These are phyloP conservation scores for Lepidurus apus DNA, from an alignment of 1,140 invertebrate species.

Conservation along the genomic window DNA sequence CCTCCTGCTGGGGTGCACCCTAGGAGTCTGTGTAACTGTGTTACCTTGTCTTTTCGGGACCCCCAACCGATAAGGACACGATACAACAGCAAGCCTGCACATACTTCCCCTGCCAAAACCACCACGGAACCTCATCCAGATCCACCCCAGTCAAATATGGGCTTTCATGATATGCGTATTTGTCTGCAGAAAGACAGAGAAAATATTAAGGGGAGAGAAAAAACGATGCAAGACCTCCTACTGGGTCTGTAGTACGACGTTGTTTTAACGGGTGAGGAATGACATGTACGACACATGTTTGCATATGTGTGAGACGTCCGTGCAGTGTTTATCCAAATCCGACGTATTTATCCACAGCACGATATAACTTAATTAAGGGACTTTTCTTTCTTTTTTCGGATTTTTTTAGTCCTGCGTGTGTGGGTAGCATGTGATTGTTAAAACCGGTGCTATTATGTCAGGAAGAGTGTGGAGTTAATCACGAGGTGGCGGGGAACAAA, in stretches of 20 bases:
- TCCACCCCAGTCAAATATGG: neutral
- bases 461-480: neutral
- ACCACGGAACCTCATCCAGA: neutral
- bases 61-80: conserved; percentile 1
- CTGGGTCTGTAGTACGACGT: neutral
- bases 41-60: neutral
- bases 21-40: conserved; percentile 8
- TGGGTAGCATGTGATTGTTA: neutral
- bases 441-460: neutral
- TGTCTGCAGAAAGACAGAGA: neutral
- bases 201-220: neutral
- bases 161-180: neutral
- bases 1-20: conserved; percentile 11
- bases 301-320: neutral
- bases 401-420: neutral
- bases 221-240: neutral
- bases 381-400: too few species aligned
- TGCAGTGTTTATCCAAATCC: neutral
- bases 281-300: neutral
- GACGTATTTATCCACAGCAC: conserved; percentile 14
- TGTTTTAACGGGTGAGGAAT: conserved; percentile 15
- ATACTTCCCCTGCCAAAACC: neutral
- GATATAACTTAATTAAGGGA: conserved; percentile 5
- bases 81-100: conserved; percentile 1
- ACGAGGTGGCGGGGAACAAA: neutral